phyloP scores from a whole-genome alignment of 2,888 invertebrate species.

The Tenthredo notha region DNA sequence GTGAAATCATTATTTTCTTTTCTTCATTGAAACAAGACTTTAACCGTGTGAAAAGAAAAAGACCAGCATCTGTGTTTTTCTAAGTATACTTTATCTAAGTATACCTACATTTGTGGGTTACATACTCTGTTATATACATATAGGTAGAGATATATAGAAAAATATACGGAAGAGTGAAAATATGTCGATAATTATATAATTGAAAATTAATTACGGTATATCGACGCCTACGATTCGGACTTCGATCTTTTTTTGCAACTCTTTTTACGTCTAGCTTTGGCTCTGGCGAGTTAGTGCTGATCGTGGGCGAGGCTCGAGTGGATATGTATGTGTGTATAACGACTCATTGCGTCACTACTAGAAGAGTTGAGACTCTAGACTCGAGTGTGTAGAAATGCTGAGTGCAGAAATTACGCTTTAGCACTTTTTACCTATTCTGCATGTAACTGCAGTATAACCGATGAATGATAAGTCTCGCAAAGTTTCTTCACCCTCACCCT shows the following conservation, averaged over 20 bases:
- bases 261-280: background rate
- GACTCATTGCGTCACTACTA: conserved; percentile 38
- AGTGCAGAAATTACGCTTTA: background rate
- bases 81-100: too few species aligned
- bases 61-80: too few species aligned
- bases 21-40: background rate
- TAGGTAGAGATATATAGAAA: background rate
- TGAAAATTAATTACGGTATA: background rate
- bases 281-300: background rate
- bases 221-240: background rate
- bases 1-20: conserved; percentile 15
- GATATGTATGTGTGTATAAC: background rate
- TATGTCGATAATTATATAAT: background rate
- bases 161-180: background rate
- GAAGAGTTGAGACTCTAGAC: background rate
- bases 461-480: background rate
- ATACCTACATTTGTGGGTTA: background rate
- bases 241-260: background rate
- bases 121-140: background rate
- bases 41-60: background rate
- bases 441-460: background rate
- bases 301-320: conserved; percentile 49
- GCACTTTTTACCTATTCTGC: background rate
- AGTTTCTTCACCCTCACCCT: background rate
- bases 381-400: conserved; percentile 9